These are phyloP conservation scores for Caenorhabditis panamensis DNA, from an alignment of 2,888 invertebrate genomes.

Conservation along the genomic window DNA sequence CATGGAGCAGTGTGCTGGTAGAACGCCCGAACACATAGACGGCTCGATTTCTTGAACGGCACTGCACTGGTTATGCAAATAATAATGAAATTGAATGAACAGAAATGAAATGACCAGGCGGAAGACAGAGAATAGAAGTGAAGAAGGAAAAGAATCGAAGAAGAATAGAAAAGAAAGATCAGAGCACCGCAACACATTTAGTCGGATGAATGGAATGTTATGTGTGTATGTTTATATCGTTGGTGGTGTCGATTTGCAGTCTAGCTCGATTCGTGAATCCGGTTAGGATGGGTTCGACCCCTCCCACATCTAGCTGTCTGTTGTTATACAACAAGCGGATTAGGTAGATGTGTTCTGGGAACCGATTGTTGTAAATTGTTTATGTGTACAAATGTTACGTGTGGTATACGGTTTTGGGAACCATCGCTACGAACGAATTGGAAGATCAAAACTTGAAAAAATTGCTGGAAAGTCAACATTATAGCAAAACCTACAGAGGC, in stretches of 20 bases:
- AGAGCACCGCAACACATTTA: constrained; percentile 36
- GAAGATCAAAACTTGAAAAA: too few relatives aligned
- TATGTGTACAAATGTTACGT: background rate
- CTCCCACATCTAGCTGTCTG: constrained; percentile 32
- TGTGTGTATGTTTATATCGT: constrained; percentile 15
- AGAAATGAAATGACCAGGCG: constrained; percentile 35
- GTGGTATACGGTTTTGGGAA: too few relatives aligned
- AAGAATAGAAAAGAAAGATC: too few relatives aligned
- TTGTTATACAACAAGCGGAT: constrained; percentile 55
- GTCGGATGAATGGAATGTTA: constrained; percentile 36
- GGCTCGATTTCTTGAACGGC: constrained; percentile 13
- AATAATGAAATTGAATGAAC: too few relatives aligned
- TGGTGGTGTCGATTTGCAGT: constrained; percentile 41
- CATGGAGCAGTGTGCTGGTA: constrained; percentile 14
- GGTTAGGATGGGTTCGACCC: constrained; percentile 28
- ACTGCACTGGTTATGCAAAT: constrained; percentile 61
- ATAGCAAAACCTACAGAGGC: background rate
- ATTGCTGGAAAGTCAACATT: too few relatives aligned
- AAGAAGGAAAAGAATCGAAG: background rate
- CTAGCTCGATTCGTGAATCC: constrained; percentile 29
- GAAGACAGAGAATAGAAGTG: constrained; percentile 31
- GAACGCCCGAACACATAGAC: background rate
- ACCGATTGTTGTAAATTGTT: constrained; percentile 20
- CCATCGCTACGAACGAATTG: too few relatives aligned
- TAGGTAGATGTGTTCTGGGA: constrained; percentile 51